phyloP scores from a whole-genome alignment of 1,140 invertebrate species.

The Contarinia nasturtii region DNA sequence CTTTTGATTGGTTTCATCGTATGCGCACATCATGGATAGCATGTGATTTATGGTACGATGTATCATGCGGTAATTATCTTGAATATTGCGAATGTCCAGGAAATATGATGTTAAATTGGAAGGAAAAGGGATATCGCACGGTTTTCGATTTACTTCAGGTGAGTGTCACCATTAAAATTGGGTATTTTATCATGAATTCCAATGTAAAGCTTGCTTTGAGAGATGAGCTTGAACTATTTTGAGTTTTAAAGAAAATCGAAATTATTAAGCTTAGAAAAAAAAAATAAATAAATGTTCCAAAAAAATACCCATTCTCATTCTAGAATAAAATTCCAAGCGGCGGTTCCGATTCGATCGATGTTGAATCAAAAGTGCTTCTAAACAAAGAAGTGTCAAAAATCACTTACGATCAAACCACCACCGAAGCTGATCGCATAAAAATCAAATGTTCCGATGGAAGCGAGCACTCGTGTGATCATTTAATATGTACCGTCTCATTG shows the following conservation, averaged over 20 bases:
- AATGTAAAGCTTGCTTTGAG: too few relatives aligned
- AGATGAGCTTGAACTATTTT: too few relatives aligned
- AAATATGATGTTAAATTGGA: slow-evolving; percentile 36
- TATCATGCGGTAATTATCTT: slow-evolving; percentile 29
- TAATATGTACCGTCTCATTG: slow-evolving; percentile 45
- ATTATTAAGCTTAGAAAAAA: slow-evolving; percentile 25
- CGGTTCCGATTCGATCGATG: not conserved
- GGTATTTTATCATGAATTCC: too few relatives aligned
- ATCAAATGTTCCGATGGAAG: slow-evolving; percentile 37
- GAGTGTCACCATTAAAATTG: slow-evolving; percentile 4
- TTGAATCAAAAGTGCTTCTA: slow-evolving; percentile 16
- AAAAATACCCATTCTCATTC: too few relatives aligned
- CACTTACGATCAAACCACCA: slow-evolving; percentile 15
- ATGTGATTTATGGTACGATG: slow-evolving; percentile 35
- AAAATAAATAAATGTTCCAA: not conserved
- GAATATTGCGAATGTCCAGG: slow-evolving; percentile 40
- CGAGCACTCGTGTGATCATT: slow-evolving; percentile 35
- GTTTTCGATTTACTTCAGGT: slow-evolving; percentile 37
- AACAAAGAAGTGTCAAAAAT: slow-evolving; percentile 29
- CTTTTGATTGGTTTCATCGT: slow-evolving; percentile 30
- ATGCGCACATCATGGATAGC: slow-evolving; percentile 33
- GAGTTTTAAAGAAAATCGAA: slow-evolving; percentile 24
- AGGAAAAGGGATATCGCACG: slow-evolving; percentile 33
- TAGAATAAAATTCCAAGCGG: not conserved
- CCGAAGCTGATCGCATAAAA: slow-evolving; percentile 2